These are phyloP conservation scores for Hydrotaea cyrtoneurina DNA, from an alignment of 2,888 invertebrate genomes.

Conservation along the genomic window DNA sequence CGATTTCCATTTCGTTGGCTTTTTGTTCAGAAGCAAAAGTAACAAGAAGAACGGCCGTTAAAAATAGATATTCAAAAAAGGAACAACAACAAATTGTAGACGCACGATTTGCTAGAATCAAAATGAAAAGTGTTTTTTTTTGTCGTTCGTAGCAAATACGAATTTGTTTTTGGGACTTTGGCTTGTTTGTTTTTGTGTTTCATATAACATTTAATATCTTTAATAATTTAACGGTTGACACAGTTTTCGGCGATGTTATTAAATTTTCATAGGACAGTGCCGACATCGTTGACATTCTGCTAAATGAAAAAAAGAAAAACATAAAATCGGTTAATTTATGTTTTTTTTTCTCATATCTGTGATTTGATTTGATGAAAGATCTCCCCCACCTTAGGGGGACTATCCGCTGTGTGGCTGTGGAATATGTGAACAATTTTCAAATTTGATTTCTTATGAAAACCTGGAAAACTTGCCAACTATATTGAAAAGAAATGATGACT, in stretches of 20 bases:
- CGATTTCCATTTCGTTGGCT: not conserved
- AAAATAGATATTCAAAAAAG: not conserved
- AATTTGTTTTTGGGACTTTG: not conserved
- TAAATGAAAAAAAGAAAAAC: not conserved
- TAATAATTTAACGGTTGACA: constrained; percentile 8
- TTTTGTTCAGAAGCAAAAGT: not conserved
- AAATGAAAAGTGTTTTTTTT: too few species aligned
- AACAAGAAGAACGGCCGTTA: not conserved
- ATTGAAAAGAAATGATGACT: too few species aligned
- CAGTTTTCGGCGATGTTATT: not conserved
- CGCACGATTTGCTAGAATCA: too few species aligned
- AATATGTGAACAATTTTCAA: not conserved
- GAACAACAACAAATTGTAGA: too few species aligned
- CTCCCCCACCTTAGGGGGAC: not conserved
- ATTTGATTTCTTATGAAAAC: not conserved
- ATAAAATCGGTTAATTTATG: not conserved
- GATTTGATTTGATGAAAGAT: not conserved
- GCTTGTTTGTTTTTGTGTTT: not conserved
- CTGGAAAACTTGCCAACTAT: not conserved
- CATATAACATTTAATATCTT: constrained; percentile 3
- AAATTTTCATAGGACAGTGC: not conserved
- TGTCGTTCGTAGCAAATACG: too few species aligned
- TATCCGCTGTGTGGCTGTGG: not conserved
- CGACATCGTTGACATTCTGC: not conserved
- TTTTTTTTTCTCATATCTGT: not conserved